Percentiles rank a stretch among this genome's conserved stretches.
These are phyloP conservation scores for Thecophora atra DNA, from an alignment of 2,888 invertebrate species.

Conservation along the genomic window DNA sequence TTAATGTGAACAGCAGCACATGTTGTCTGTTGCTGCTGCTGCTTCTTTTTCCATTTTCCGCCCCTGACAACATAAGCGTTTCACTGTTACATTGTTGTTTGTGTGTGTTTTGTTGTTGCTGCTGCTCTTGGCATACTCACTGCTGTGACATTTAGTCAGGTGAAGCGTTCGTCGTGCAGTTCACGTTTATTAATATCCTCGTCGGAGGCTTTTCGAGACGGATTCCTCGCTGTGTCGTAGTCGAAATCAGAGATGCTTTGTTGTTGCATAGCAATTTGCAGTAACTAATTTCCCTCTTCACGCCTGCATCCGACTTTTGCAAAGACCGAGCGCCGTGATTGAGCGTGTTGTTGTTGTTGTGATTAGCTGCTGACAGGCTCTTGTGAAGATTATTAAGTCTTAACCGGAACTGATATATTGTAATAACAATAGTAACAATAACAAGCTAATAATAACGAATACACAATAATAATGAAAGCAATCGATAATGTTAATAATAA, in stretches of 20 bases:
- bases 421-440: too few relatives aligned
- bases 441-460: too few relatives aligned
- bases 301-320: not conserved
- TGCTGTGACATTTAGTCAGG: conserved; percentile 14
- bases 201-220: not conserved
- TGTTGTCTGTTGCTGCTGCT: not conserved
- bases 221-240: not conserved
- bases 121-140: not conserved
- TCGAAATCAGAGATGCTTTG: not conserved
- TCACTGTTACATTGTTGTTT: too few relatives aligned
- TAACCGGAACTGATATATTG: not conserved
- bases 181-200: conserved; percentile 2
- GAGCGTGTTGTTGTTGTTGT: conserved; percentile 10
- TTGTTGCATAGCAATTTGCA: conserved; percentile 12
- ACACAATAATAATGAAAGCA: too few relatives aligned
- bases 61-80: conserved; percentile 25
- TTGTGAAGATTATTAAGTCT: too few relatives aligned
- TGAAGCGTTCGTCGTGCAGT: not conserved
- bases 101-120: not conserved
- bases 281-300: not conserved
- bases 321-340: not conserved
- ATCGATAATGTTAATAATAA: too few relatives aligned
- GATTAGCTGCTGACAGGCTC: not conserved
- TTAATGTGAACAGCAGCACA: conserved; percentile 30
- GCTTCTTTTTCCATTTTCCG: not conserved